These are phyloP conservation scores for Ophion slaviceki DNA, from an alignment of 2,888 invertebrate species.

Conservation along the genomic window DNA sequence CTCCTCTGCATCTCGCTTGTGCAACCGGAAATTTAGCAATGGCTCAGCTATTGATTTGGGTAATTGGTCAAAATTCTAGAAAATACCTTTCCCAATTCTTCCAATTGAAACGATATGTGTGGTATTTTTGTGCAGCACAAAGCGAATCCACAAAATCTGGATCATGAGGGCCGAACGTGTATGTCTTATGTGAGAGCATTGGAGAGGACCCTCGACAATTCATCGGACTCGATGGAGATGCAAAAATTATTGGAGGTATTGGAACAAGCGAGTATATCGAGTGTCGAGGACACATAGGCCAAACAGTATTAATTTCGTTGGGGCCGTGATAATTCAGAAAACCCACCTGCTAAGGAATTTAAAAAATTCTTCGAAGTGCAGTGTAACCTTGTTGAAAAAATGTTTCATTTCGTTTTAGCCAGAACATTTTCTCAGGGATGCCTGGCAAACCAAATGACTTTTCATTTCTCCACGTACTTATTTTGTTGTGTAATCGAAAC, in stretches of 20 bases:
- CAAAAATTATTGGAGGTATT: conserved; percentile 80
- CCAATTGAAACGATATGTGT: not conserved
- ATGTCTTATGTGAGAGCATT: conserved; percentile 90
- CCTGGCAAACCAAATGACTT: conserved; percentile 38
- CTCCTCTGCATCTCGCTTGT: conserved; percentile 95
- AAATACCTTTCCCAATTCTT: not conserved
- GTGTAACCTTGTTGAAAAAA: not conserved
- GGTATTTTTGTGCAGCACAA: conserved; percentile 89
- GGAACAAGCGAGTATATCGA: conserved; percentile 80
- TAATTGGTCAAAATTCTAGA: conserved; percentile 83
- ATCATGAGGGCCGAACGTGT: conserved; percentile 93
- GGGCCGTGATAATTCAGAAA: conserved; percentile 1
- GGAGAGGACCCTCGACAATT: conserved; percentile 79
- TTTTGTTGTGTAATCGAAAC: conserved; percentile 39
- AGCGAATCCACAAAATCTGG: conserved; percentile 95
- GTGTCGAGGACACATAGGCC: conserved; percentile 77
- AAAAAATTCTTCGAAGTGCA: not conserved
- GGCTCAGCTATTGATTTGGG: conserved; percentile 97
- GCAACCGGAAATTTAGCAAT: conserved; percentile 95
- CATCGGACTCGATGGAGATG: conserved; percentile 80
- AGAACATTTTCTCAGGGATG: conserved; percentile 16
- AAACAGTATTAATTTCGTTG: conserved; percentile 78
- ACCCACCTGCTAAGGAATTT: not conserved
- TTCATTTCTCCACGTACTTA: conserved; percentile 62
- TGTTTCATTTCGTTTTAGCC: conserved; percentile 1